Percentiles rank a stretch among this genome's conserved stretches.
Conservation (phyloP, 2,888 invertebrate genomes). For the Hydroisotoma schaefferi region DNA sequence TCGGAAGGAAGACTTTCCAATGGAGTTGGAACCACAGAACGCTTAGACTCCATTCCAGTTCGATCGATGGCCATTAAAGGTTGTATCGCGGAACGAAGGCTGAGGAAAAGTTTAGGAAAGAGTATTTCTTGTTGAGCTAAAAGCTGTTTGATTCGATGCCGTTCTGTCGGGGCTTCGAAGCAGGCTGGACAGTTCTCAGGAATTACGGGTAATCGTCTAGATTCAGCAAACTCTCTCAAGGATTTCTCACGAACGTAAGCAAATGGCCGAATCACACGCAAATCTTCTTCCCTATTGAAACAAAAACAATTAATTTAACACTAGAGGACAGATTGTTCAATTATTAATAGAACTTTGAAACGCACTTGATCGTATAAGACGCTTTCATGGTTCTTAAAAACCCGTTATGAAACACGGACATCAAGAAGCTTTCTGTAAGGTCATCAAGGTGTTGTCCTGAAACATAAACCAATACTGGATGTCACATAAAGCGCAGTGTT, state of each 20-base stretch:
- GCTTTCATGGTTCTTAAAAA: slow-evolving; percentile 70
- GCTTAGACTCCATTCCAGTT: slow-evolving; percentile 41
- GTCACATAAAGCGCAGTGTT: not conserved
- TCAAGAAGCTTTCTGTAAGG: slow-evolving; percentile 74
- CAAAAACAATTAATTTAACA: not conserved
- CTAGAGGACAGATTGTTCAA: not conserved
- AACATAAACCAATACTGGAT: not conserved
- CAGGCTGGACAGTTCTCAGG: slow-evolving; percentile 60
- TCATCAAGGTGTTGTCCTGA: slow-evolving; percentile 75
- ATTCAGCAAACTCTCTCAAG: slow-evolving; percentile 69
- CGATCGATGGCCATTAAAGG: slow-evolving; percentile 61
- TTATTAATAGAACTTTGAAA: slow-evolving; percentile 19
- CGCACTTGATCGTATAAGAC: slow-evolving; percentile 70
- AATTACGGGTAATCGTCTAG: slow-evolving; percentile 69
- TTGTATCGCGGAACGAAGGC: slow-evolving; percentile 70
- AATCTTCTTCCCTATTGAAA: slow-evolving; percentile 65
- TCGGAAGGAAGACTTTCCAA: too few species aligned
- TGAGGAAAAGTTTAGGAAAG: slow-evolving; percentile 71
- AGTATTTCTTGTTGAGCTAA: slow-evolving; percentile 70
- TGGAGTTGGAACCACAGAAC: too few species aligned
- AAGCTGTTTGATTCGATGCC: slow-evolving; percentile 64
- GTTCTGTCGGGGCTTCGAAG: slow-evolving; percentile 59
- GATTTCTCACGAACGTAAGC: slow-evolving; percentile 78
- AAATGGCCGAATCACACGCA: slow-evolving; percentile 80
- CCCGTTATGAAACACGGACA: slow-evolving; percentile 78